phyloP scores from a whole-genome alignment of 2,797 vertebrate species.

The Darevskia nairensis region DNA sequence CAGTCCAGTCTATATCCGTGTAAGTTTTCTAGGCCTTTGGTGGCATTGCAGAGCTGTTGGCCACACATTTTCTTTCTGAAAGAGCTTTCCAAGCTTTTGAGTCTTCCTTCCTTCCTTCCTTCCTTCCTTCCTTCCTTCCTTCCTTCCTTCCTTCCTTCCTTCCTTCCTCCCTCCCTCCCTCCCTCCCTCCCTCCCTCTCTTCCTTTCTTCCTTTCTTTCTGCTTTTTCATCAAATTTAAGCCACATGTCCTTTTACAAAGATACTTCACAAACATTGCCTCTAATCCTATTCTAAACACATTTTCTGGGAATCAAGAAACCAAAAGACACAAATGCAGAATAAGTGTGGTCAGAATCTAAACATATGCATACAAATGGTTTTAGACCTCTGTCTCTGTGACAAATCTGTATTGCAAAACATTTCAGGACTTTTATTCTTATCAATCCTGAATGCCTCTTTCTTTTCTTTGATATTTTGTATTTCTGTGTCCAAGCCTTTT shows the following conservation, averaged over 20 bases:
- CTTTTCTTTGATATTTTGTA: neutral
- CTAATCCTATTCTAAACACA: neutral
- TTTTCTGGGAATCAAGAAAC: neutral
- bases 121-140: no score
- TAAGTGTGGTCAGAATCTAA: neutral
- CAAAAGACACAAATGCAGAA: neutral
- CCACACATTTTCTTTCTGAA: neutral
- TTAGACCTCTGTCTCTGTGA: neutral
- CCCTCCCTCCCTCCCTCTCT: rapidly evolving
- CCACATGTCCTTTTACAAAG: neutral
- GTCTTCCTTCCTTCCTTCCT: no score
- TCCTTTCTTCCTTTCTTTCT: neutral
- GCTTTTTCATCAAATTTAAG: neutral
- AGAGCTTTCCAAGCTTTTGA: neutral
- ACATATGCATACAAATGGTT: neutral
- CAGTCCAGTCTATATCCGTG: neutral
- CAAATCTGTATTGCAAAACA: neutral
- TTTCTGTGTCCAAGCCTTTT: neutral
- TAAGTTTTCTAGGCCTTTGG: neutral
- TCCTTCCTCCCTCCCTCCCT: no score
- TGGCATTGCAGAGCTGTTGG: neutral
- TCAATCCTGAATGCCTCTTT: neutral
- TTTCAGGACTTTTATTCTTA: neutral
- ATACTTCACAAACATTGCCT: neutral
- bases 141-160: no score